These are phyloP conservation scores for Oriolus oriolus DNA, from an alignment of 2,113 vertebrate genomes.

Conservation along the genomic window DNA sequence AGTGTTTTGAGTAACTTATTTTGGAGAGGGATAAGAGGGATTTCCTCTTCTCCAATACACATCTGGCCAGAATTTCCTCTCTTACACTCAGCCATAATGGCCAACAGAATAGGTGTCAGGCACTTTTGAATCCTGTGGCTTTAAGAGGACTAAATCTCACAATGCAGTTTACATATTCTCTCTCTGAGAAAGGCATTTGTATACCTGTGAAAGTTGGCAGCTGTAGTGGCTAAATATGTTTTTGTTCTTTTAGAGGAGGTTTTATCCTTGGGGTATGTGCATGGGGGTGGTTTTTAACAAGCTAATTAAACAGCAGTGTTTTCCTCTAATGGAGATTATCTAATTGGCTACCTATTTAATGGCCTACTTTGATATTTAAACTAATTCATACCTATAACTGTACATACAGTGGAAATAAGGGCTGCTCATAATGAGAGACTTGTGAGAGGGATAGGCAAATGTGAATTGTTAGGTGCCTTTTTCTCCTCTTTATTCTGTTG, in stretches of 20 bases:
- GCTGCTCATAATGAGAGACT: neutral
- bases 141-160: neutral
- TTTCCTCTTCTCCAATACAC: neutral
- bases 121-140: neutral
- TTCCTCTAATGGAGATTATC: neutral
- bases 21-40: neutral
- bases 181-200: neutral
- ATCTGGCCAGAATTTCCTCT: neutral
- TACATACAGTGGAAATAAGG: neutral
- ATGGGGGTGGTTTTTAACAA: neutral
- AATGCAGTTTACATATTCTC: neutral
- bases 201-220: neutral
- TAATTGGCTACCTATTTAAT: slow-evolving; percentile 8
- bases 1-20: neutral
- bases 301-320: neutral
- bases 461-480: neutral
- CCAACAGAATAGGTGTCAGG: neutral
- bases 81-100: neutral
- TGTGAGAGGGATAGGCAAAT: neutral
- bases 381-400: neutral
- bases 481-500: neutral
- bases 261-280: neutral
- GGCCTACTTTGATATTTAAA: neutral
- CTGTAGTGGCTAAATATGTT: neutral
- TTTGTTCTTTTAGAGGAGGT: neutral